phyloP scores from a whole-genome alignment of 2,888 invertebrate species.

The Acrobasis suavella region DNA sequence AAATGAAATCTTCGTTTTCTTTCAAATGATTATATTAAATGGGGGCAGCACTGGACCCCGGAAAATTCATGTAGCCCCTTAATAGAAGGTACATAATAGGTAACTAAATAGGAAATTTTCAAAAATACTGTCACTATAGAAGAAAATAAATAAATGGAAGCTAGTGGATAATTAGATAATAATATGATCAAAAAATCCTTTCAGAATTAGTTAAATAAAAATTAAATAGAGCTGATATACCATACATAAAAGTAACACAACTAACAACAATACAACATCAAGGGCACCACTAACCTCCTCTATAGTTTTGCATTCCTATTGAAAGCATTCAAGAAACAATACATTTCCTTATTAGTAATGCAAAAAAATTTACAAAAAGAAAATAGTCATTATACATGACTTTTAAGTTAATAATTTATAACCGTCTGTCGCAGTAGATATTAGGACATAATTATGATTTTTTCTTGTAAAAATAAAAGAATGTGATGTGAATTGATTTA shows the following conservation, averaged over 20 bases:
- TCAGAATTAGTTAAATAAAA: conserved; percentile 11
- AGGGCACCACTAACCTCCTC: conserved; percentile 72
- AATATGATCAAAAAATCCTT: background rate
- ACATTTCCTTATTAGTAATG: conserved; percentile 40
- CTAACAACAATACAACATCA: conserved; percentile 35
- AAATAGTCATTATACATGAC: too few species aligned
- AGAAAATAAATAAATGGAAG: conserved; percentile 2
- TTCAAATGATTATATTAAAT: too few species aligned
- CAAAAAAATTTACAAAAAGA: conserved; percentile 10
- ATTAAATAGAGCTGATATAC: background rate
- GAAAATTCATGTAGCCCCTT: too few species aligned
- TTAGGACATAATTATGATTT: too few species aligned
- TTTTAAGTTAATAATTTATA: too few species aligned
- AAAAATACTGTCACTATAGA: background rate
- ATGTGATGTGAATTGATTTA: too few species aligned
- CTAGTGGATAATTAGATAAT: background rate
- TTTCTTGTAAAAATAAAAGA: too few species aligned
- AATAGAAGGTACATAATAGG: too few species aligned
- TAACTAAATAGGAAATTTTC: too few species aligned
- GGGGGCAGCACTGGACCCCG: too few species aligned
- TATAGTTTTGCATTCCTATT: conserved; percentile 77
- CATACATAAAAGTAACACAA: conserved; percentile 21
- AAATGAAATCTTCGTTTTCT: too few species aligned
- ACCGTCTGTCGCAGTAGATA: too few species aligned
- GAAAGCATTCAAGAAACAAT: conserved; percentile 62